Conservation (phyloP, 2,797 vertebrate species). For the Premnoplex brunnescens region DNA sequence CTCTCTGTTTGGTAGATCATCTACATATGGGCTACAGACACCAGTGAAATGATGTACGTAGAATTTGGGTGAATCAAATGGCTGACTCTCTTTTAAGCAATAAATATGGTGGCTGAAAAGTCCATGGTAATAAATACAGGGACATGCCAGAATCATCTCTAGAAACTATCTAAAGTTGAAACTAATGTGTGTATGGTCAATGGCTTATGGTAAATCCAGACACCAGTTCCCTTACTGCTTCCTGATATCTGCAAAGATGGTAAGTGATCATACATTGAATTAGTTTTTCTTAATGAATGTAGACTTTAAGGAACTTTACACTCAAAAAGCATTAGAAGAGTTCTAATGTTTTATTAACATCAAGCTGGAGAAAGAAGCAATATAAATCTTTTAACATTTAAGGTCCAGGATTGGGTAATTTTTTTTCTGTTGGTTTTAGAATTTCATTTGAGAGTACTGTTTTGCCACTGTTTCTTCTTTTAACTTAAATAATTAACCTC, state of each 20-base stretch:
- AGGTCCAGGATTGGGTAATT: background rate
- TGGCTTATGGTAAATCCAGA: background rate
- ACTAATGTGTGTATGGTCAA: background rate
- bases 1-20: background rate
- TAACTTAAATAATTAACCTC: background rate
- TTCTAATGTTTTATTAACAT: background rate
- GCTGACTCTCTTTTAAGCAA: background rate
- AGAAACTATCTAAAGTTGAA: background rate
- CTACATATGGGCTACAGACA: background rate
- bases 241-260: background rate
- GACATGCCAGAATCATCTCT: background rate
- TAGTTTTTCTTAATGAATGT: background rate
- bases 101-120: background rate
- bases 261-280: background rate
- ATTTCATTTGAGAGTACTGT: background rate
- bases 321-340: background rate
- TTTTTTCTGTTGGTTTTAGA: background rate
- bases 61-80: background rate
- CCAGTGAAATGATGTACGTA: accelerated
- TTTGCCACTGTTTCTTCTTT: background rate
- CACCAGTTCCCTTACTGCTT: background rate
- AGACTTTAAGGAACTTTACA: background rate
- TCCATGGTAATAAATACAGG: background rate
- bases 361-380: background rate
- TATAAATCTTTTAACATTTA: background rate